Percentiles rank a stretch among this genome's conserved stretches.
phyloP scores from a whole-genome alignment of 23 tunicate species.

The Styela clava region DNA sequence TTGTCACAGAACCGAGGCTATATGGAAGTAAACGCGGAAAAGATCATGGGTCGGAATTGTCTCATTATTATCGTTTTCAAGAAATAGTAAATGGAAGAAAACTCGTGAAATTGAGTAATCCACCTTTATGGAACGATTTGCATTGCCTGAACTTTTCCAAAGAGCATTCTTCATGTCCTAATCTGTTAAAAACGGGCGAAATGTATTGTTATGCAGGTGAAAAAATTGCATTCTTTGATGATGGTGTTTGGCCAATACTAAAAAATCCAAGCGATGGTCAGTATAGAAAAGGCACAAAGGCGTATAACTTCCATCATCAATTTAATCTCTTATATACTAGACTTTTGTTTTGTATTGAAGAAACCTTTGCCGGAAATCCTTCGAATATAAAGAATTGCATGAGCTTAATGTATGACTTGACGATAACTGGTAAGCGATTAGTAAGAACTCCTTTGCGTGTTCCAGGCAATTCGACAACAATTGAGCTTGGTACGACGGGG shows the following conservation, averaged over 20 bases:
- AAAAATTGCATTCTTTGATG: slow-evolving; percentile 24
- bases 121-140: background rate
- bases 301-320: slow-evolving; percentile 15
- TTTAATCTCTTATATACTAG: slow-evolving; percentile 44
- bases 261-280: slow-evolving; percentile 24
- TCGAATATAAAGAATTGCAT: slow-evolving; percentile 20
- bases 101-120: background rate
- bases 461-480: background rate
- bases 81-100: slow-evolving; percentile 44
- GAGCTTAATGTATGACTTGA: slow-evolving; percentile 43
- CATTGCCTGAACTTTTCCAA: background rate
- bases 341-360: slow-evolving; percentile 34
- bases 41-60: slow-evolving; percentile 13
- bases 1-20: background rate
- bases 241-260: slow-evolving; percentile 59
- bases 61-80: slow-evolving; percentile 40
- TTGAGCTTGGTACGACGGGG: background rate
- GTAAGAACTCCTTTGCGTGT: slow-evolving; percentile 29
- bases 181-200: too few relatives aligned
- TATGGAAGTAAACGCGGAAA: background rate
- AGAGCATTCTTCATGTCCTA: background rate
- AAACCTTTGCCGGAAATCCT: slow-evolving; percentile 30
- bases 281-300: slow-evolving; percentile 33
- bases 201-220: slow-evolving; percentile 29
- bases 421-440: slow-evolving; percentile 36